Evolutionary conservation across 2,888 invertebrate genomes (phyloP).

Genomic region (Deilephila elpenor): DNA sequence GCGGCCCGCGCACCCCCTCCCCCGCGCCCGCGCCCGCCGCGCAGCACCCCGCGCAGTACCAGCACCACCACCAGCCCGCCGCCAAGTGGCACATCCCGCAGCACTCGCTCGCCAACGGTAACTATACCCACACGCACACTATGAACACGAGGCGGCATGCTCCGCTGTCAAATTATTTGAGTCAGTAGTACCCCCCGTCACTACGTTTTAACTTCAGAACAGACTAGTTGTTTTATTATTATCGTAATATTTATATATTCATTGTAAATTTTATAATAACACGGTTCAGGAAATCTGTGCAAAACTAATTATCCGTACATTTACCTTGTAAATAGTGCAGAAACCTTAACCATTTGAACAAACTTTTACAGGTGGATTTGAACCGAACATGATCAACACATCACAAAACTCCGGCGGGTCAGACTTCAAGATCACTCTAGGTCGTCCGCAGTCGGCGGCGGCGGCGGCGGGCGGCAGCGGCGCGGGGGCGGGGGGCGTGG

Average conservation of each 20-base stretch:
- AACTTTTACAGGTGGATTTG: slow-evolving; percentile 43
- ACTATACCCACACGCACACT: not conserved
- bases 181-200: no score
- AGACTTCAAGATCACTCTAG: slow-evolving; percentile 89
- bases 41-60: slow-evolving; percentile 50
- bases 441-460: slow-evolving; percentile 36
- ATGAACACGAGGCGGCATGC: no score
- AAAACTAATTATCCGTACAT: no score
- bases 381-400: slow-evolving; percentile 49
- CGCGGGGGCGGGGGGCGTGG: not conserved
- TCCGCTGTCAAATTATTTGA: no score
- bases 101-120: slow-evolving; percentile 75
- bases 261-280: no score
- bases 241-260: no score
- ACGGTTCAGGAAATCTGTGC: no score
- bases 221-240: no score
- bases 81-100: slow-evolving; percentile 92
- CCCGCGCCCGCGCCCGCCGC: slow-evolving; percentile 77
- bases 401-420: slow-evolving; percentile 56
- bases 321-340: not conserved
- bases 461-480: slow-evolving; percentile 37
- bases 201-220: no score
- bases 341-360: not conserved
- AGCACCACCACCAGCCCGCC: slow-evolving; percentile 49
- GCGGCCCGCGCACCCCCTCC: slow-evolving; percentile 78